A percentile compares a stretch with the other conserved stretches of the same genome.
Conservation (phyloP, 1,140 invertebrate species). For the Saxidomus purpurata region DNA sequence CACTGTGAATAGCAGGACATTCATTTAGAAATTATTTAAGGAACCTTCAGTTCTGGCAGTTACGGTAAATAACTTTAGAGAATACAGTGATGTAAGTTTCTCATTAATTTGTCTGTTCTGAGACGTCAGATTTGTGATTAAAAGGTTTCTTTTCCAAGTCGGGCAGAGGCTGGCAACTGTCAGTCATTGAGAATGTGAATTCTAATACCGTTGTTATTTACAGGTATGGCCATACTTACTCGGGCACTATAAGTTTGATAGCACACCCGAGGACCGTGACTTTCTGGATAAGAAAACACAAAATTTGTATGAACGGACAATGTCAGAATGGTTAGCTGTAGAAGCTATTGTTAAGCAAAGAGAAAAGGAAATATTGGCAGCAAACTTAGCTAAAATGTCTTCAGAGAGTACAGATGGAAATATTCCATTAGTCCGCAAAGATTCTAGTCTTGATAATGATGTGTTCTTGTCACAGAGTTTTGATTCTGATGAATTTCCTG, state of each 20-base stretch:
- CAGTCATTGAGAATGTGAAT: too few relatives aligned
- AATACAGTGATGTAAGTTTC: too few relatives aligned
- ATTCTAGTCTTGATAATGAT: conserved; percentile 88
- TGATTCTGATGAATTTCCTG: conserved; percentile 84
- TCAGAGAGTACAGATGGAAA: conserved; percentile 88
- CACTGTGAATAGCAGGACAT: too few relatives aligned
- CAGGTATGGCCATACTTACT: conserved; percentile 96
- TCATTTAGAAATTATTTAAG: too few relatives aligned
- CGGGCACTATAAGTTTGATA: conserved; percentile 94
- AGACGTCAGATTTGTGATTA: too few relatives aligned
- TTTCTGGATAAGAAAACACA: conserved; percentile 90
- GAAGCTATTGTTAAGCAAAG: conserved; percentile 96
- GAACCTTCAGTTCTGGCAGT: too few relatives aligned
- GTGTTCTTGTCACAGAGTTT: conserved; percentile 87
- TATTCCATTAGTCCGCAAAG: conserved; percentile 86
- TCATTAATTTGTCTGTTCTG: too few relatives aligned
- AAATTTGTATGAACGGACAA: conserved; percentile 94
- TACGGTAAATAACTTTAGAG: too few relatives aligned
- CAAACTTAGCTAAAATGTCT: conserved; percentile 88
- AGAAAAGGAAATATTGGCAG: conserved; percentile 91
- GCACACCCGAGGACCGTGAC: conserved; percentile 90
- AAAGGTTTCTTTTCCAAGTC: too few relatives aligned
- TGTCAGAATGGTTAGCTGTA: conserved; percentile 97
- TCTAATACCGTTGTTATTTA: conserved; percentile 11
- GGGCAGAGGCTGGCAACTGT: too few relatives aligned